Evolutionary conservation across 2,113 vertebrate species (phyloP).

Genomic region (Machaerirhynchus nigripectus): DNA sequence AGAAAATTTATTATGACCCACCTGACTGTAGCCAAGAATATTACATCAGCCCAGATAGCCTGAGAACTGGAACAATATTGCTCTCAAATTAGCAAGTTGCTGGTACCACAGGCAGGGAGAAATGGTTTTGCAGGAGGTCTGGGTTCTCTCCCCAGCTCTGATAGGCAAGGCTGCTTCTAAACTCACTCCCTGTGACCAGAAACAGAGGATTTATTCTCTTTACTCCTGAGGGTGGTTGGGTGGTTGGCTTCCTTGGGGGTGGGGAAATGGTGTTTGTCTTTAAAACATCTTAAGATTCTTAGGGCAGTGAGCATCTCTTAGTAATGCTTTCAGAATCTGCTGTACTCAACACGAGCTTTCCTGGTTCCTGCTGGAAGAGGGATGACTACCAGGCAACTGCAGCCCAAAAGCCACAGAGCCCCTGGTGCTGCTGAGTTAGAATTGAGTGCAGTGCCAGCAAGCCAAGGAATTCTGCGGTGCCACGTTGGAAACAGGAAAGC

Average conservation of each 20-base stretch:
- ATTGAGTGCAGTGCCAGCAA: rapidly evolving
- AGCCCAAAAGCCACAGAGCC: not conserved
- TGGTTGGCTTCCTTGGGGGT: not conserved
- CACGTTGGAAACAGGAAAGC: not conserved
- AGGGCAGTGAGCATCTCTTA: not conserved
- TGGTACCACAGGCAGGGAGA: conserved; percentile 28
- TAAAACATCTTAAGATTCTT: not conserved
- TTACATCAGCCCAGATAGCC: conserved; percentile 53
- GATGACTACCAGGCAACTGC: not conserved
- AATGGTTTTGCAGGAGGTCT: conserved; percentile 45
- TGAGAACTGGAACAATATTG: conserved; percentile 11
- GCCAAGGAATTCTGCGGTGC: not conserved
- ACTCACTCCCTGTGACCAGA: not conserved
- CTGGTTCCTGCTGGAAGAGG: not conserved
- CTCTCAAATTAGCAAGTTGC: conserved; percentile 33
- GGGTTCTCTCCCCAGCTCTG: not conserved
- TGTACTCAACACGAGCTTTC: not conserved
- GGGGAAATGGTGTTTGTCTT: not conserved
- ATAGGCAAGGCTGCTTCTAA: not conserved
- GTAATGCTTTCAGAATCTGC: not conserved
- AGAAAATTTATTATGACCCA: conserved; percentile 28
- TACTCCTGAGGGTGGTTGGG: not conserved
- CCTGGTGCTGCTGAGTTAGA: not conserved
- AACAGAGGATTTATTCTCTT: not conserved
- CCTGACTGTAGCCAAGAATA: not conserved